A percentile compares a stretch with the other conserved stretches of the same genome.
These are phyloP conservation scores for Aspidapion aeneum DNA, from an alignment of 2,888 invertebrate species.

Conservation along the genomic window DNA sequence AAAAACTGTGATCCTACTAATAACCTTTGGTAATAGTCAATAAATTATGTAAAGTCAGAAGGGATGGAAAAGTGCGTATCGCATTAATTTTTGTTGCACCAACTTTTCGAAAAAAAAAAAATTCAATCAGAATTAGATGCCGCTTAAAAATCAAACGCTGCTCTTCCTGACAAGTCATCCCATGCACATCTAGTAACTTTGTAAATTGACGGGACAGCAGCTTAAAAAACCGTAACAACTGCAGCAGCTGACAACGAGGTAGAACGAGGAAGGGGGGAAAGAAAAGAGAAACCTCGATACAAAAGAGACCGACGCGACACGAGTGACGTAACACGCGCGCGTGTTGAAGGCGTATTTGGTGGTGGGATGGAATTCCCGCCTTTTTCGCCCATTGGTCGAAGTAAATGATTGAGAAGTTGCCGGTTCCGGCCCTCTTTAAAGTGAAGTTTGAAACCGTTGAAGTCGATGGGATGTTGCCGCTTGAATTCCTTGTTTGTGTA, in stretches of 20 bases:
- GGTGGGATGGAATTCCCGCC: constrained; percentile 12
- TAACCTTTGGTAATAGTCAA: too few species aligned
- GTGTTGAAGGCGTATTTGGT: constrained; percentile 11
- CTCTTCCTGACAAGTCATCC: too few species aligned
- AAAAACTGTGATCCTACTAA: too few species aligned
- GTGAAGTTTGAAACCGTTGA: neutral
- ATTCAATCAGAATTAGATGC: too few species aligned
- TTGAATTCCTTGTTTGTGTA: neutral
- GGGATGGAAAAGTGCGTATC: too few species aligned
- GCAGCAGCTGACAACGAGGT: constrained; percentile 13
- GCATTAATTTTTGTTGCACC: too few species aligned
- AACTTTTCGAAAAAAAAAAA: too few species aligned
- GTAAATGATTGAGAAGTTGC: neutral
- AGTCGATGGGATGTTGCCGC: neutral
- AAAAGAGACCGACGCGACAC: neutral
- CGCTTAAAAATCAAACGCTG: too few species aligned
- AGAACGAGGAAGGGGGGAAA: neutral
- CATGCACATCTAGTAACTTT: too few species aligned
- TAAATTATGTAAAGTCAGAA: too few species aligned
- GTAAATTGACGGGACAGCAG: constrained; percentile 19
- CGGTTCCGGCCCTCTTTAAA: neutral
- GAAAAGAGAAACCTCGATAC: too few species aligned
- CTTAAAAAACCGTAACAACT: constrained; percentile 13
- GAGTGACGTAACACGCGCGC: constrained; percentile 12
- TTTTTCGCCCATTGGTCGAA: constrained; percentile 11